Conservation (phyloP, 2,888 invertebrate genomes). For the Zygogramma bicolorata region DNA sequence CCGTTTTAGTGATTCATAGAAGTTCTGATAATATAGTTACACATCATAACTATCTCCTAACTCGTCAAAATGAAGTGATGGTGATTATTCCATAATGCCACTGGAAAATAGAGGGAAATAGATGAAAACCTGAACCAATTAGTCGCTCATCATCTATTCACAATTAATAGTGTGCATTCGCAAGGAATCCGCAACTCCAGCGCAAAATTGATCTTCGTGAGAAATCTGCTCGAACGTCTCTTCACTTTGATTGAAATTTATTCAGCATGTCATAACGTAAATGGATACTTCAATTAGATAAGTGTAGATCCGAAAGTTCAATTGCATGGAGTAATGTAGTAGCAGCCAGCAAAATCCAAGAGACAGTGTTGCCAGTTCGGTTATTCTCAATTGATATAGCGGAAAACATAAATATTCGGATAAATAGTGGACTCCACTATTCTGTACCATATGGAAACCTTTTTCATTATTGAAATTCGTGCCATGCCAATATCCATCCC, state of each 20-base stretch:
- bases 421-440: too few relatives aligned
- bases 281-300: conserved; percentile 34
- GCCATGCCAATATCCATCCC: too few relatives aligned
- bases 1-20: too few relatives aligned
- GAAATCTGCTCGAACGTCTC: conserved; percentile 15
- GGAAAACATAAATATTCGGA: too few relatives aligned
- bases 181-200: not conserved
- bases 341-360: conserved; percentile 13
- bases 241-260: conserved; percentile 21
- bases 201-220: conserved; percentile 20
- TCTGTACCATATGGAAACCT: too few relatives aligned
- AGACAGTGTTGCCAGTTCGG: conserved; percentile 6
- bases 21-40: too few relatives aligned
- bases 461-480: too few relatives aligned
- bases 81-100: too few relatives aligned
- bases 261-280: conserved; percentile 27
- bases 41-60: too few relatives aligned
- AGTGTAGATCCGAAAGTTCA: conserved; percentile 13
- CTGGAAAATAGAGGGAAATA: not conserved
- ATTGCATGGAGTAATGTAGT: conserved; percentile 18
- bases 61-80: too few relatives aligned
- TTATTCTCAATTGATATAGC: not conserved
- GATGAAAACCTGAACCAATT: not conserved
- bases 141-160: not conserved
- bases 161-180: not conserved